Conservation (phyloP, 2,797 vertebrate genomes). For the Microctenopoma steveboyesi region DNA sequence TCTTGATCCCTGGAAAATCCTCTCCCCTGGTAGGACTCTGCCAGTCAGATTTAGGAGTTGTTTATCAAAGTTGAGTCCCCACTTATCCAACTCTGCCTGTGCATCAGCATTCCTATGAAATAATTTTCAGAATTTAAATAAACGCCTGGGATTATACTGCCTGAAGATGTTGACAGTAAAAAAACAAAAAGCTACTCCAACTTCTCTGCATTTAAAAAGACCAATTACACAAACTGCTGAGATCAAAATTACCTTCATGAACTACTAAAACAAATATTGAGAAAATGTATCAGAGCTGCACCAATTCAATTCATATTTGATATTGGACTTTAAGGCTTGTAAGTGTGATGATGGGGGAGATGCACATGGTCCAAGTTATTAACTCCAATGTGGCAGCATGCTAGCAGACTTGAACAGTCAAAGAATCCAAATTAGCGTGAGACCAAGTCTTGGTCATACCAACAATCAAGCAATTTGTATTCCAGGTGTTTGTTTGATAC, state of each 20-base stretch:
- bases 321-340: no score
- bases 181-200: neutral
- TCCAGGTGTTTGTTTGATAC: no score
- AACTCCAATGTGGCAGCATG: no score
- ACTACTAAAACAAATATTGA: neutral
- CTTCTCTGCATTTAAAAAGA: conserved; percentile 6
- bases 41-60: conserved; percentile 85
- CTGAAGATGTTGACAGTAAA: neutral
- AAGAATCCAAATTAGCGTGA: no score
- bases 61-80: conserved; percentile 92
- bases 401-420: no score
- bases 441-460: no score
- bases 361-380: no score
- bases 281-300: neutral
- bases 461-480: no score
- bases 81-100: conserved; percentile 88
- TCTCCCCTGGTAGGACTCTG: conserved; percentile 90
- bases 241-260: neutral
- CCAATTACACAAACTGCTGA: conserved; percentile 1
- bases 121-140: conserved; percentile 22
- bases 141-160: neutral
- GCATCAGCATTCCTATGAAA: conserved; percentile 84
- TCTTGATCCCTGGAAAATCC: conserved; percentile 86
- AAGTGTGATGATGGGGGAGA: no score
- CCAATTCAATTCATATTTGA: no score